phyloP scores from a whole-genome alignment of 1,140 invertebrate genomes.

The Drosophila burlai region DNA sequence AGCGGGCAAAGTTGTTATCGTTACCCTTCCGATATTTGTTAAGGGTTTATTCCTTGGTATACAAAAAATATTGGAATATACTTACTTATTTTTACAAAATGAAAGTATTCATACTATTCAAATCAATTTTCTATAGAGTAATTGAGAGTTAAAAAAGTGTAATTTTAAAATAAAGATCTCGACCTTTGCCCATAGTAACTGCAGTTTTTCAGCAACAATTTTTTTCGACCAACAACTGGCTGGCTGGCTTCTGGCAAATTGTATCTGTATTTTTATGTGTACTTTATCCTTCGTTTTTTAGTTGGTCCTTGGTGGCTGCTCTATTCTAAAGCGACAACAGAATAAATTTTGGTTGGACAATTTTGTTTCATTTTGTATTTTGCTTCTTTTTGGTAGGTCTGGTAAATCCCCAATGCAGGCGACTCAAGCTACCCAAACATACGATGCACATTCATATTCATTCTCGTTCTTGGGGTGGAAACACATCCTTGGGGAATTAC shows the following conservation, averaged over 20 bases:
- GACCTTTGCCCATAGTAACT: conserved; percentile 28
- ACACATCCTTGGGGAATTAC: conserved; percentile 51
- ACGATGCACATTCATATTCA: conserved; percentile 59
- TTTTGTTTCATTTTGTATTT: conserved; percentile 37
- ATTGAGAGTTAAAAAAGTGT: neutral
- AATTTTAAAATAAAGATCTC: neutral
- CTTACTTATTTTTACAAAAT: no score
- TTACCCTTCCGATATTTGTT: no score
- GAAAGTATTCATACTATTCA: neutral
- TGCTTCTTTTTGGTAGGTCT: conserved; percentile 20
- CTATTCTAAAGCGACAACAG: conserved; percentile 61
- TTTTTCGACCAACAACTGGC: conserved; percentile 23
- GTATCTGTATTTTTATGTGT: conserved; percentile 54
- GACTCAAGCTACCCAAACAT: conserved; percentile 52
- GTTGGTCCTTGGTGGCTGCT: conserved; percentile 56
- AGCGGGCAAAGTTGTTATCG: no score
- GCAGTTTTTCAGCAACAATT: conserved; percentile 37
- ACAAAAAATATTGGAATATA: no score
- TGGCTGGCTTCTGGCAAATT: conserved; percentile 39
- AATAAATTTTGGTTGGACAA: conserved; percentile 59
- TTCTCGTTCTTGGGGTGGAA: conserved; percentile 48
- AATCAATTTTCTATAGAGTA: neutral
- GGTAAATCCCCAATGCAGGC: conserved; percentile 56
- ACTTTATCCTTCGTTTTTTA: conserved; percentile 38
- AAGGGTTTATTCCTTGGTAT: no score